These are phyloP conservation scores for Leptinotarsa undecemlineata DNA, from an alignment of 1,140 invertebrate species.

Conservation along the genomic window DNA sequence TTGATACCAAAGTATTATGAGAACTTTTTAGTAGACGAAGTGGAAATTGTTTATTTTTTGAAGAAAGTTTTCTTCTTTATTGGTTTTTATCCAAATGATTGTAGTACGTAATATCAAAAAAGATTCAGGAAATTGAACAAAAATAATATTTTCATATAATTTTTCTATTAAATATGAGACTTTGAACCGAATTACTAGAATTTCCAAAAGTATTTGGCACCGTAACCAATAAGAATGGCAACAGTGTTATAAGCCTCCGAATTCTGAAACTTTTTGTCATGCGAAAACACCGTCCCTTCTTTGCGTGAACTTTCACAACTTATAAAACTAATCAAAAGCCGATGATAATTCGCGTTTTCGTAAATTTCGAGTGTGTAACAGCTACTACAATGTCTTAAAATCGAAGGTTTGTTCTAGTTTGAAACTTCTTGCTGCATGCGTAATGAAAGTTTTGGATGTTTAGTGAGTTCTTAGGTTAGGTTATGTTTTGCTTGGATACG, in stretches of 20 bases:
- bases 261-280: slow-evolving; percentile 41
- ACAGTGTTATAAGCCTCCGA: slow-evolving; percentile 35
- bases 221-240: slow-evolving; percentile 13
- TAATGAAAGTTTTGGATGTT: slow-evolving; percentile 25
- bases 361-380: slow-evolving; percentile 18
- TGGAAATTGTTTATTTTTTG: no score
- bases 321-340: slow-evolving; percentile 31
- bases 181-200: no score
- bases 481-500: slow-evolving; percentile 28
- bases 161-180: no score
- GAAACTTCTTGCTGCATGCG: slow-evolving; percentile 13
- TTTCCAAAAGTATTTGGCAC: no score
- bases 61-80: no score
- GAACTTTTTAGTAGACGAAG: no score
- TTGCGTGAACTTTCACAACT: slow-evolving; percentile 33
- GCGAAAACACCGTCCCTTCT: slow-evolving; percentile 33
- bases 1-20: no score
- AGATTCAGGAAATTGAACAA: no score
- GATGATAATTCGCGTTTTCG: slow-evolving; percentile 12
- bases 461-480: slow-evolving; percentile 33
- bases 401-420: slow-evolving; percentile 11
- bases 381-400: background rate
- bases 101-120: no score
- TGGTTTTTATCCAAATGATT: no score
- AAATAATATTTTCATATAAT: no score